Evolutionary conservation across 2,113 vertebrate species (phyloP).

Genomic region (Microtus richardsoni): DNA sequence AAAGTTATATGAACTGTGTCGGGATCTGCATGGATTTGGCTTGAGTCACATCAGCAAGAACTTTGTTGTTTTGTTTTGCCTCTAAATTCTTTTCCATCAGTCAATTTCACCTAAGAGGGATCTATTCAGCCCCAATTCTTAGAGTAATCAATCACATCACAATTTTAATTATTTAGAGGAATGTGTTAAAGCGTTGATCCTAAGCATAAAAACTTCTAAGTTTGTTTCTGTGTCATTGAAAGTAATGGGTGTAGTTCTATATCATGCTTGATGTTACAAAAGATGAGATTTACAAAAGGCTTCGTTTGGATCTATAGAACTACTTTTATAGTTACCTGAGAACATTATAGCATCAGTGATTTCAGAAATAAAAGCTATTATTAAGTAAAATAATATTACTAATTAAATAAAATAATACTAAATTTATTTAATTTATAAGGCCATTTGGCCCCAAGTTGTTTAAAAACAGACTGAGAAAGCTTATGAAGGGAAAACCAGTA

Average conservation of each 20-base stretch:
- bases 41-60: background rate
- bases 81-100: background rate
- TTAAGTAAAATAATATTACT: too few species aligned
- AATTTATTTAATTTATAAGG: too few species aligned
- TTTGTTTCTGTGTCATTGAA: background rate
- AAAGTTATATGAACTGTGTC: background rate
- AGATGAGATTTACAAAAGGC: background rate
- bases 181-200: background rate
- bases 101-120: conserved; percentile 23
- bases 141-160: conserved; percentile 21
- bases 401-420: too few species aligned
- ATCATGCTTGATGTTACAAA: background rate
- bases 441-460: background rate
- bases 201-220: background rate
- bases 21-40: background rate
- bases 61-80: background rate
- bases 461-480: background rate
- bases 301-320: background rate
- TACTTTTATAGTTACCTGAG: background rate
- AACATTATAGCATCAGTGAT: background rate
- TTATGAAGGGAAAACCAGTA: background rate
- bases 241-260: background rate
- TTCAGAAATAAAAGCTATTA: background rate
- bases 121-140: conserved; percentile 14
- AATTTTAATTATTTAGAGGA: background rate